Conservation (phyloP, 2,797 vertebrate genomes). For the Anguilla megastoma region DNA sequence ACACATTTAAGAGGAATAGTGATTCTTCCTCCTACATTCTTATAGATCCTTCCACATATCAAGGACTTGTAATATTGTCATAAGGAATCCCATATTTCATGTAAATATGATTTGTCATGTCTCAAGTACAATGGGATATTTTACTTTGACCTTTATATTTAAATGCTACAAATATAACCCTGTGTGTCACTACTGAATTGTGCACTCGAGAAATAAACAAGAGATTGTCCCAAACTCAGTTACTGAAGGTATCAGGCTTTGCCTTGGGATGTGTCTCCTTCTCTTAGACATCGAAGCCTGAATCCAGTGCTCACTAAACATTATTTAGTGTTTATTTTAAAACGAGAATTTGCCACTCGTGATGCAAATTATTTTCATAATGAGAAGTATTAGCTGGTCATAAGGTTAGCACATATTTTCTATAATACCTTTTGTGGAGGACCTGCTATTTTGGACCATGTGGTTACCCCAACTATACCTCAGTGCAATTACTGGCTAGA, state of each 20-base stretch:
- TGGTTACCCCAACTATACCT: background rate
- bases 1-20: background rate
- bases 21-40: background rate
- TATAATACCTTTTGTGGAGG: background rate
- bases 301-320: background rate
- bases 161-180: background rate
- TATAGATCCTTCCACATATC: background rate
- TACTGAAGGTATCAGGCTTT: background rate
- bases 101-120: slow-evolving; percentile 23
- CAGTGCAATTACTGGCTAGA: no score
- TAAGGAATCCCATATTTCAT: slow-evolving; percentile 15
- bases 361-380: background rate
- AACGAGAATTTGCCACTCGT: background rate
- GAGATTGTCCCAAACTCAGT: background rate
- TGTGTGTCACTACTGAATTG: background rate
- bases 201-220: background rate
- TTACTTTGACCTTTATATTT: slow-evolving; percentile 2
- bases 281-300: background rate
- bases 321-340: background rate
- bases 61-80: slow-evolving; percentile 12
- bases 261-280: background rate
- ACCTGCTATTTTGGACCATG: background rate
- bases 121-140: background rate
- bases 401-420: background rate
- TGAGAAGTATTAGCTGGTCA: background rate